A percentile compares a stretch with the other conserved stretches of the same genome.
Evolutionary conservation across 2,113 vertebrate species (phyloP).

Genomic region (Willisornis vidua): DNA sequence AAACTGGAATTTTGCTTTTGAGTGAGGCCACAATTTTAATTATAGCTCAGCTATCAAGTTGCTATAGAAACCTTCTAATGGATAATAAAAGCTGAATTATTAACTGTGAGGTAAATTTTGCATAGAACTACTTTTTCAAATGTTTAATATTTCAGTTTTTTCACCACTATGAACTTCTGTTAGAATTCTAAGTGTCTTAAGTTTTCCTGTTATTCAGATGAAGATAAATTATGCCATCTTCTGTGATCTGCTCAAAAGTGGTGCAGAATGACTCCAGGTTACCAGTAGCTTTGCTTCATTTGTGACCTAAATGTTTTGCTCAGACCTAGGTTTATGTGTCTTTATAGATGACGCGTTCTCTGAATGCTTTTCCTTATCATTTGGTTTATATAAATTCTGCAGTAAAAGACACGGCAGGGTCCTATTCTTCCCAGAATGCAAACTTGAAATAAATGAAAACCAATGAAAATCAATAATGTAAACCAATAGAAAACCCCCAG

Average conservation of each 20-base stretch:
- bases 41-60: background rate
- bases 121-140: background rate
- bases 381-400: background rate
- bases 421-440: background rate
- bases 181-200: background rate
- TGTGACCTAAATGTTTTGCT: background rate
- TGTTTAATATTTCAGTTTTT: background rate
- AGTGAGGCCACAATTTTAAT: background rate
- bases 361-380: background rate
- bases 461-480: background rate
- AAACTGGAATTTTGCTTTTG: background rate
- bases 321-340: background rate
- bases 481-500: background rate
- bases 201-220: background rate
- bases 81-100: background rate
- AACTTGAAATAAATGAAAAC: background rate
- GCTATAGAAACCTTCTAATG: background rate
- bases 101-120: background rate
- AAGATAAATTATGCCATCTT: background rate
- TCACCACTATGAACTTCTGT: background rate
- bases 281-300: background rate
- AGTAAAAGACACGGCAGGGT: fast-evolving
- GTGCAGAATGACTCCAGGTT: background rate
- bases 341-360: background rate
- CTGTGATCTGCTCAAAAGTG: background rate